Conservation (phyloP, 2,113 vertebrate genomes). For the Melanotaenia duboulayi region DNA sequence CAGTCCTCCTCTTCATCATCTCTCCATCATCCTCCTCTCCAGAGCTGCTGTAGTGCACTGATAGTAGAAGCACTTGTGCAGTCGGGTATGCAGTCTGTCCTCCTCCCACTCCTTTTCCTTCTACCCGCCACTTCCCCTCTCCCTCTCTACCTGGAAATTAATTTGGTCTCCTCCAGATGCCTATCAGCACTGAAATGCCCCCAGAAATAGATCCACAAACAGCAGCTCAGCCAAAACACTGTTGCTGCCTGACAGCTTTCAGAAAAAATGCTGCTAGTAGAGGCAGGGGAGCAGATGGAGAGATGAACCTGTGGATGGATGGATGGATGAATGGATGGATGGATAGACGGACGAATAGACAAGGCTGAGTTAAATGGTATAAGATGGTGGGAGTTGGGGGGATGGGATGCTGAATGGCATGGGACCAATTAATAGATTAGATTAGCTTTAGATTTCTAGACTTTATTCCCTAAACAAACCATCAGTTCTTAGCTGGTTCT, state of each 20-base stretch:
- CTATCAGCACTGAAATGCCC: conserved; percentile 91
- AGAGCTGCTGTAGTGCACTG: conserved; percentile 47
- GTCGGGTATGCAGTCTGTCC: conserved; percentile 59
- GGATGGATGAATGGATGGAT: neutral
- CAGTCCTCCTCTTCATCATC: conserved; percentile 44
- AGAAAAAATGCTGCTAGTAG: conserved; percentile 75
- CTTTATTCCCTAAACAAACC: conserved; percentile 59
- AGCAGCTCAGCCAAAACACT: conserved; percentile 71
- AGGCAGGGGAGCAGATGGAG: conserved; percentile 10
- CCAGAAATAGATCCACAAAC: conserved; percentile 93
- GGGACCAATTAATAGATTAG: conserved; percentile 38
- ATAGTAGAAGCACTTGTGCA: conserved; percentile 65
- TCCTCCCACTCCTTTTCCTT: conserved; percentile 13
- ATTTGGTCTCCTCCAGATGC: conserved; percentile 96
- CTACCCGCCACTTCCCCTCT: neutral
- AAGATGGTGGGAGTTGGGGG: neutral
- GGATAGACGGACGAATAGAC: neutral
- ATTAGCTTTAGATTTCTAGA: conserved; percentile 19
- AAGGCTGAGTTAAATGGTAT: neutral
- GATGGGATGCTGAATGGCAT: conserved; percentile 21
- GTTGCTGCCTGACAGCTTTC: conserved; percentile 67
- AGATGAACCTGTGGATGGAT: neutral
- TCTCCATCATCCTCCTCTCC: conserved; percentile 60
- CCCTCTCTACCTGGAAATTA: conserved; percentile 88
- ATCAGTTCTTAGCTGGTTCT: conserved; percentile 30